Base-by-base conservation (phyloP, 1,140 invertebrate genomes). In the Lepidotrigona ventralis region DNA sequence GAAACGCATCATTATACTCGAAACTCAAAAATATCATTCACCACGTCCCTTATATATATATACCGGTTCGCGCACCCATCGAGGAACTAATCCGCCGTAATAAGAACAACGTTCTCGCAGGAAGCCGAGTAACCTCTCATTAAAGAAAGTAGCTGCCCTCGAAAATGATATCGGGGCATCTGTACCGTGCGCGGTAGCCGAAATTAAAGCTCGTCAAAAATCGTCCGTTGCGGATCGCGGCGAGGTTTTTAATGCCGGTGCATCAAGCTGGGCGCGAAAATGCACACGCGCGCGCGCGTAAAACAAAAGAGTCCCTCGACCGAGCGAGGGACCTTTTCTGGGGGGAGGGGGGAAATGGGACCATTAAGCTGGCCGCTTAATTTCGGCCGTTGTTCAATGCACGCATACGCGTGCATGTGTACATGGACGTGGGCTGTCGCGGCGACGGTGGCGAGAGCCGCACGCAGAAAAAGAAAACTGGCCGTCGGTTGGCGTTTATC, bases 301-400 rank as follows among this genome's bases (percentile, higher is more conserved):
- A 58, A 75, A 60, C 56, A 75, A 58, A 75, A 39, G 54, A 56
- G 26, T 74, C 54, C 17, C 4, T 29, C 56, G 29, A n/a, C 56
- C 29, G 51, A 46, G 39, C 72, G 72, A 33, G 14, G 72, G n/a
- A 60, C 56, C 60, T 46, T 75, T 75, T 75, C 23, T 29, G 23
- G 21, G 1, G n/a, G 33, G 33, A 33, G 1, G n/a, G n/a, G n/a
- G n/a, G n/a, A n/a, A n/a, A n/a, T n/a, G n/a, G n/a, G 73, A 33
- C 73, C 73, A 75, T 75, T 75, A 58, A n/a, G 56, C 21, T 60
- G 73, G 29, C 54, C 15, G 19, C 51, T 64, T 73, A 73, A 73
- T 54, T 73, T 73, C 46, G 19, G 12, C 71, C 51, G 23, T 26
- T 26, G 17, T 9, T 6, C 12, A 12, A 11, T 19, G 17, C 46